Conservation (phyloP, 2,797 vertebrate species). For the Chrosomus eos region DNA sequence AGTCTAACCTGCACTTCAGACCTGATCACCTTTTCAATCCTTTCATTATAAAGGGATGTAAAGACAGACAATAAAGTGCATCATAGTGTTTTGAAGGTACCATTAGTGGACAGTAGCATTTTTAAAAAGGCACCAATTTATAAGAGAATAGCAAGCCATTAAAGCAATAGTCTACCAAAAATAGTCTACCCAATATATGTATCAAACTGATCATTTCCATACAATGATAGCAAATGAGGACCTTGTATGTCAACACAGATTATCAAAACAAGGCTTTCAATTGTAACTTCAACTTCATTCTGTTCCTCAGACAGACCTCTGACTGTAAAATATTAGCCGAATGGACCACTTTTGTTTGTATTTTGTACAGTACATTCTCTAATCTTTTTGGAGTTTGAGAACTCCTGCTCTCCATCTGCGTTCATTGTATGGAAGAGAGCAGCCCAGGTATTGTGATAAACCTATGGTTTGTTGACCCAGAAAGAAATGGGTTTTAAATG, state of each 20-base stretch:
- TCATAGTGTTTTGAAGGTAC: conserved; percentile 64
- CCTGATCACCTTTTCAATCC: neutral
- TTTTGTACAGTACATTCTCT: neutral
- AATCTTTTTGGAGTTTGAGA: neutral
- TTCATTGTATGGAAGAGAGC: neutral
- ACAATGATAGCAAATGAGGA: neutral
- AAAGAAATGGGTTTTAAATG: neutral
- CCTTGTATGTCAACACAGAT: neutral
- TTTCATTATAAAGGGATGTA: conserved; percentile 6
- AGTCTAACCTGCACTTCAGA: neutral
- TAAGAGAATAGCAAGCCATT: neutral
- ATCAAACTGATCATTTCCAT: neutral
- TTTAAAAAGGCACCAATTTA: neutral
- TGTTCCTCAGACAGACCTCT: neutral
- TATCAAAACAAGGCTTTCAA: neutral
- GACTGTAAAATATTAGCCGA: neutral
- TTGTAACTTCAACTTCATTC: neutral
- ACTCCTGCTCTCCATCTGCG: neutral
- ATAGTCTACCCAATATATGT: neutral
- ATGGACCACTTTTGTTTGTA: neutral
- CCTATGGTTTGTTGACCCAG: neutral
- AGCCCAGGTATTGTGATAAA: neutral
- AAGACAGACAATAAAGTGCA: conserved; percentile 54
- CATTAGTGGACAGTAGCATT: conserved; percentile 43
- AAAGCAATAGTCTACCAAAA: neutral